phyloP scores from a whole-genome alignment of 2,888 invertebrate species.

The Agriopis marginaria region DNA sequence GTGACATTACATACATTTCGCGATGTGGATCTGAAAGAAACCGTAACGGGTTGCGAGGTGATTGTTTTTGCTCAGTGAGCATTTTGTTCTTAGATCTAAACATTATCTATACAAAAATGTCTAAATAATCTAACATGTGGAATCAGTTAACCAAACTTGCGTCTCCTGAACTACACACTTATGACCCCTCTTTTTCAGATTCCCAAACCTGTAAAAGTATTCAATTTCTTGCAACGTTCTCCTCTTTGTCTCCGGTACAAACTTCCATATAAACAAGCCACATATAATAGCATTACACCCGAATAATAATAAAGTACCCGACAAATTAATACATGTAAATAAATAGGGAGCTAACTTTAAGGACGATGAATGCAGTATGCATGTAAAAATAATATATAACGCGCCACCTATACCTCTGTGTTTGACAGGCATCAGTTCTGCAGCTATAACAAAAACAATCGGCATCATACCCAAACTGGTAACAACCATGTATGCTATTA shows the following conservation, averaged over 20 bases:
- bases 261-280: constrained; percentile 38
- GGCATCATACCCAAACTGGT: constrained; percentile 27
- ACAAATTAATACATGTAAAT: constrained; percentile 27
- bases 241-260: constrained; percentile 42
- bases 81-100: too few species aligned
- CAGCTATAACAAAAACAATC: constrained; percentile 28
- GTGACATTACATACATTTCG: too few species aligned
- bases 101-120: too few species aligned
- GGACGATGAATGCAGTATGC: constrained; percentile 34
- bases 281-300: constrained; percentile 29
- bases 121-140: neutral
- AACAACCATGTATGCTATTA: constrained; percentile 26
- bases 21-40: too few species aligned
- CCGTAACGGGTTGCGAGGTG: too few species aligned
- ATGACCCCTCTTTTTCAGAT: constrained; percentile 2
- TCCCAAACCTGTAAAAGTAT: constrained; percentile 32
- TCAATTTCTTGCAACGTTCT: constrained; percentile 38
- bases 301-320: constrained; percentile 37
- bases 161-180: neutral
- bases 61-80: neutral
- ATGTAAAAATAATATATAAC: constrained; percentile 30
- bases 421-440: constrained; percentile 42
- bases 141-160: neutral
- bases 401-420: constrained; percentile 39
- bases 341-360: constrained; percentile 38